Evolutionary conservation across 2,113 vertebrate genomes (phyloP).

Genomic region (Coptodon rendalli): DNA sequence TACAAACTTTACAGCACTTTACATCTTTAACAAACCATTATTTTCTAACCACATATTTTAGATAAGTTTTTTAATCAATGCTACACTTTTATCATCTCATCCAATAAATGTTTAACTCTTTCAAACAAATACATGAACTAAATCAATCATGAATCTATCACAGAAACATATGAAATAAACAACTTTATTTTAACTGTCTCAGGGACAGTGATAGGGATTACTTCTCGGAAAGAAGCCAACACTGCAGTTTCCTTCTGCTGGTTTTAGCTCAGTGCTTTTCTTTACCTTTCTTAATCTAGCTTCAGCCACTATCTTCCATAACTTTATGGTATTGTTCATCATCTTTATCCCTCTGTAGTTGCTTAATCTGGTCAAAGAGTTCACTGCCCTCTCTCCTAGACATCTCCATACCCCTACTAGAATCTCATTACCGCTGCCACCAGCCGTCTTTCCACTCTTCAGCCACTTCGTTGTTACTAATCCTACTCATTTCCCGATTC

Average conservation of each 20-base stretch:
- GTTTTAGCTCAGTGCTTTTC: neutral
- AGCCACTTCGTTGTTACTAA: neutral
- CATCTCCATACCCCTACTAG: neutral
- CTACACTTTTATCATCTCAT: neutral
- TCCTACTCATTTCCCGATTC: neutral
- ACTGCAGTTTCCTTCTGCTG: neutral
- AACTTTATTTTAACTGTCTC: neutral
- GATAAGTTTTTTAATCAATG: neutral
- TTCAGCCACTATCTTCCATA: neutral
- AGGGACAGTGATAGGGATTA: neutral
- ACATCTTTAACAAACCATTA: neutral
- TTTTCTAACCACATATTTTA: neutral
- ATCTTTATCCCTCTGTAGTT: neutral
- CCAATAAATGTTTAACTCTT: neutral
- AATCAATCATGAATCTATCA: neutral
- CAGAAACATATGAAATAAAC: neutral
- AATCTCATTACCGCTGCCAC: neutral
- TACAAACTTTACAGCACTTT: neutral
- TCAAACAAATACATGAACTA: neutral
- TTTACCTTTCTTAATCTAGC: neutral
- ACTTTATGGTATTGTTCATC: neutral
- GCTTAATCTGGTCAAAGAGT: neutral
- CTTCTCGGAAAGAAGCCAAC: neutral
- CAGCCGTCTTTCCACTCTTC: neutral
- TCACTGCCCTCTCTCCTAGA: neutral